A percentile compares a stretch with the other conserved stretches of the same genome.
Evolutionary conservation across 2,888 invertebrate genomes (phyloP).

Genomic region (Nebria salina): DNA sequence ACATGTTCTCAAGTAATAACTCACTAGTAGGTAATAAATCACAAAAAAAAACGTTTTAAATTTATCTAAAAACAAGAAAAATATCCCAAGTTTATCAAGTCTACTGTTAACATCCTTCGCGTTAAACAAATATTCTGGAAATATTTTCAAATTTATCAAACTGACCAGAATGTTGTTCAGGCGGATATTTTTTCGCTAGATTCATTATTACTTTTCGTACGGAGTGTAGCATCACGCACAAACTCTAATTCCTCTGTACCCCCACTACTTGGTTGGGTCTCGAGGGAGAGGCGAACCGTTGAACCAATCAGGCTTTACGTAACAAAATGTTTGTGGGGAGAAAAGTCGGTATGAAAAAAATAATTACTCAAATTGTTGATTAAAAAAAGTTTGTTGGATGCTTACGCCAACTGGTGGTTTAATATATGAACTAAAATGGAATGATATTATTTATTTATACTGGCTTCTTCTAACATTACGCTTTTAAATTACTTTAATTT

Average conservation of each 20-base stretch:
- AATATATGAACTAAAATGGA: conserved; percentile 21
- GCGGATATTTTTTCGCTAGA: conserved; percentile 14
- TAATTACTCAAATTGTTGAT: conserved; percentile 45
- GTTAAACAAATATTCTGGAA: conserved; percentile 29
- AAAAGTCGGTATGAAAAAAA: conserved; percentile 43
- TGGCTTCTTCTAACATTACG: neutral
- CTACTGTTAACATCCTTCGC: conserved; percentile 22
- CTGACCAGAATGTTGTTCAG: neutral
- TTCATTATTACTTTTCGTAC: conserved; percentile 17
- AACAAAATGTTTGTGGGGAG: conserved; percentile 41
- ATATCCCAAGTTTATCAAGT: conserved; percentile 32
- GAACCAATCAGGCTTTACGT: conserved; percentile 41
- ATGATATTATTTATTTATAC: conserved; percentile 22
- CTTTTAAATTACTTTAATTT: neutral
- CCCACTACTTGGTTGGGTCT: conserved; percentile 26
- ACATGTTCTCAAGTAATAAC: conserved; percentile 38
- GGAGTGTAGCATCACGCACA: conserved; percentile 39
- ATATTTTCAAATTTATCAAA: conserved; percentile 35
- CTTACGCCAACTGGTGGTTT: conserved; percentile 41
- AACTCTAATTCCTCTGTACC: conserved; percentile 40
- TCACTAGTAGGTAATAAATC: conserved; percentile 20
- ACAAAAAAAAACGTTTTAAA: conserved; percentile 13
- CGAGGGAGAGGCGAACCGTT: conserved; percentile 39
- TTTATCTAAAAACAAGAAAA: conserved; percentile 38
- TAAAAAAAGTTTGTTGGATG: conserved; percentile 40